Evolutionary conservation across 2,888 invertebrate species (phyloP), one percentile per base, ranked within the genome.

Genomic region (Gymnocheta viridis): DNA sequence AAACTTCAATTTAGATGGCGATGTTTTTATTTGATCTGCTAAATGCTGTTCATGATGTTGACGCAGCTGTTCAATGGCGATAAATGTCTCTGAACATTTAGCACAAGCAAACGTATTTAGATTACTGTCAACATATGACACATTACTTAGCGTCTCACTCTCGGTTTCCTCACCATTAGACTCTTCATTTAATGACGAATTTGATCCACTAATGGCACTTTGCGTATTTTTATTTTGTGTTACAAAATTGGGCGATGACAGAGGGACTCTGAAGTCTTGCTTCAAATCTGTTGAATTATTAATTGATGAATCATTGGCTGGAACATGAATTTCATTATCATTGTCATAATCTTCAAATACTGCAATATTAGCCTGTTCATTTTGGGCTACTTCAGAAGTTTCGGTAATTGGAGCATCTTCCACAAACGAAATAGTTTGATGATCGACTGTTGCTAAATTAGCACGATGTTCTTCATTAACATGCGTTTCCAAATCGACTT

Each of bases 1-100:
- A 38, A 87, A 86, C n/a, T 80, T 72, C 4, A 81, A 32, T 24
- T 85, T 86, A 12, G 69, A 49, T 7, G 70, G 41, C 2, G 70
- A 47, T 35, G 12, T 35, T n/a, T 54, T 27, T 10, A 29, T 2
- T n/a, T 56, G 10, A 10, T 44, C 19, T n/a, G 58, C 12, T 29
- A 62, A 32, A 81, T 86, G 87, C 17, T 64, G 51, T 24, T 85
- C 76, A 69, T 85, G 70, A 84, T 90, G 90, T 2, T 32, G 47
- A 54, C 85, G 85, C 32, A 90, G 86, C 22, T 88, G 69, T n/a
- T 88, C 86, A 3, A 87, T 76, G 35, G 86, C 78, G 2, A 62
- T 77, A 67, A 90, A 89, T 0, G 80, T 87, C 10, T 83, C 35
- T 4, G 86, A 77, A 49, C 90, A 90, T 69, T 88, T 87, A 4